Conservation (phyloP, 53 echinoderm and acorn worm genomes). For the Echinometra lucunter region DNA sequence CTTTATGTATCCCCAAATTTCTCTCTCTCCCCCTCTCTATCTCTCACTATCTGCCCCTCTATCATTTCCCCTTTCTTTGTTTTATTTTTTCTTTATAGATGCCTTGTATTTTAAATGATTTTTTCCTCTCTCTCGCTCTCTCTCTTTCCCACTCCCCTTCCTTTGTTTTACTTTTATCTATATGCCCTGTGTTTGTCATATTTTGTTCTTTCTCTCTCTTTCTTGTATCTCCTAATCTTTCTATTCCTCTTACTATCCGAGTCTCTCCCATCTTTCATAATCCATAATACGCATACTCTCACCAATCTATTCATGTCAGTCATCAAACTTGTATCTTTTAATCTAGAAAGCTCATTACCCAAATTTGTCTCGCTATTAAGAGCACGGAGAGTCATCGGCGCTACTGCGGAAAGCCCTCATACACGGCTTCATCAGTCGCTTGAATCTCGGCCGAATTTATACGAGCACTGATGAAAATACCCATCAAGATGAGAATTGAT, state of each 20-base stretch:
- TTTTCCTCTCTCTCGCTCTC: neutral
- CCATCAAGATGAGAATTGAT: slow-evolving; percentile 42
- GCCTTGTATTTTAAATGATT: too few relatives aligned
- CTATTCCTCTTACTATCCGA: neutral
- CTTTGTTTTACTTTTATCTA: neutral
- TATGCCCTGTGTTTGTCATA: neutral
- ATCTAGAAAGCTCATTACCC: slow-evolving; percentile 56
- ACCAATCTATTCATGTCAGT: slow-evolving; percentile 52
- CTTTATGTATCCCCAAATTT: neutral
- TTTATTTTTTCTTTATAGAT: neutral
- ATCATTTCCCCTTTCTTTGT: neutral
- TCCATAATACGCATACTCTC: neutral
- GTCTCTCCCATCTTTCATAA: slow-evolving; percentile 7
- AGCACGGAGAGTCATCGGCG: slow-evolving; percentile 12
- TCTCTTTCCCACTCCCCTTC: neutral
- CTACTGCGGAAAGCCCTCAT: slow-evolving; percentile 10
- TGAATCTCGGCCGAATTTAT: neutral
- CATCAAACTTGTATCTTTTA: slow-evolving; percentile 56
- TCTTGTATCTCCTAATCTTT: neutral
- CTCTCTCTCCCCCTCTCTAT: neutral
- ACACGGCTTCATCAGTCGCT: slow-evolving; percentile 20
- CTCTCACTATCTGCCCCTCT: neutral
- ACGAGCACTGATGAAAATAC: neutral
- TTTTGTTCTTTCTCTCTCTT: neutral
- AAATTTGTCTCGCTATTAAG: slow-evolving; percentile 58